Percentiles rank a stretch among this genome's conserved stretches.
Evolutionary conservation across 2,888 invertebrate species (phyloP).

Genomic region (Sinodicranocentrus sp.): DNA sequence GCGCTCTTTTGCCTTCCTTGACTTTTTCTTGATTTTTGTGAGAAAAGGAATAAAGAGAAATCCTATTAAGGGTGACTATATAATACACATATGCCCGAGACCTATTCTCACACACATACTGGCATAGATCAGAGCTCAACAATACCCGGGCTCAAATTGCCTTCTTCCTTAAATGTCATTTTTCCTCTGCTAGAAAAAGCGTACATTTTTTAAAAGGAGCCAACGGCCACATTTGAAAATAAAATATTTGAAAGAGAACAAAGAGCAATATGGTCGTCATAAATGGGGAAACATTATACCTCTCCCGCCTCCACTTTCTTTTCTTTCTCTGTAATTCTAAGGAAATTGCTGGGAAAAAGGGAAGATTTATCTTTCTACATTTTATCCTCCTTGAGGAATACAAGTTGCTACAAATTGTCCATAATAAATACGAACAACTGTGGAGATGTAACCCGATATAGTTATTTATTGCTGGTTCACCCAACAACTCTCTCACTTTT

Average conservation of each 20-base stretch:
- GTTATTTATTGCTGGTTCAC: slow-evolving; percentile 42
- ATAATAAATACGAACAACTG: not conserved
- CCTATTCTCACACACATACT: not conserved
- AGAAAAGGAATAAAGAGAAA: slow-evolving; percentile 15
- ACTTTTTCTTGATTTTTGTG: not conserved
- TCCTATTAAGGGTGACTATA: not conserved
- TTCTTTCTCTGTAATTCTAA: too few species aligned
- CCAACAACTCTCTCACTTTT: too few species aligned
- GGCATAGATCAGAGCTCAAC: not conserved
- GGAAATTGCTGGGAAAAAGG: not conserved
- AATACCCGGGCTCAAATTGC: not conserved
- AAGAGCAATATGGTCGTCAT: too few species aligned
- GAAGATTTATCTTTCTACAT: not conserved
- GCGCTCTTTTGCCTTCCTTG: not conserved
- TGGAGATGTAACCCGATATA: slow-evolving; percentile 29
- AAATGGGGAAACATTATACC: not conserved
- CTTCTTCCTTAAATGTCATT: not conserved
- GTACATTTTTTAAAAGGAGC: not conserved
- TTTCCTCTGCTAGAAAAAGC: too few species aligned
- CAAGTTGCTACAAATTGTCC: not conserved
- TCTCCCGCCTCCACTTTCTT: too few species aligned
- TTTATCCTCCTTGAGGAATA: not conserved
- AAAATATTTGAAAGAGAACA: slow-evolving; percentile 11
- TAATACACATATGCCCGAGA: too few species aligned
- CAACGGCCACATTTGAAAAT: not conserved